Base-by-base conservation (phyloP, 2,888 invertebrate genomes). In the Formica aserva region DNA sequence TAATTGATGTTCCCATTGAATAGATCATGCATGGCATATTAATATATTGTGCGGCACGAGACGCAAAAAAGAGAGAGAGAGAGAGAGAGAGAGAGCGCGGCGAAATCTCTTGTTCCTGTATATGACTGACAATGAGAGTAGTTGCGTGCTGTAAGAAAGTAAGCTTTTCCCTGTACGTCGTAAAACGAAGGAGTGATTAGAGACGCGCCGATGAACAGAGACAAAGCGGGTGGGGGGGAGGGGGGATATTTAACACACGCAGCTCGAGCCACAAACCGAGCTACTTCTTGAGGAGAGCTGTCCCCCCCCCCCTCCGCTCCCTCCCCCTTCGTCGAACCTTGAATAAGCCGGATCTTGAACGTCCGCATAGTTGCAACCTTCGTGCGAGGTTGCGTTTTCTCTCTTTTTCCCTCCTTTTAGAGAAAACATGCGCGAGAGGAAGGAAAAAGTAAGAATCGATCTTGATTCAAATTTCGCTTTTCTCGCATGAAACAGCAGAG, bases 171-270 rank as follows among this genome's bases (percentile, higher is more conserved):
- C 57, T 15, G 65, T 57, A 52, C 72, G 60, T 71, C 66, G 77
- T 85, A 66, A 83, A 83, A 85, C 72, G 48, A 71, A 52, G 57
- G 71, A 71, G 78, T 83, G 83, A 85, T 85, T 85, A 85, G 83
- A 41, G 66, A 83, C 77, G 83, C 75, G 48, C 52, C 77, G 77
- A 65, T 83, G 85, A 72, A 71, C 85, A 60, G 83, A 77, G 77
- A 85, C 83, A 85, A 85, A 85, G 72, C 83, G 60, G 35, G 77
- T 52, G 84, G 11, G 38, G 2, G 11, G 60, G 35, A 72, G 62
- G 82, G 3, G 41, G 71, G 77, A 72, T 76, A 52, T 48, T 62
- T 82, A 67, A 76, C 75, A 41, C 67, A 48, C 75, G 41, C 71
- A 38, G 66, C 66, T 74, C 66, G 57, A 22, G 29, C 55, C 67